phyloP scores from a whole-genome alignment of 2,888 invertebrate genomes.

The Polydesmus complanatus region DNA sequence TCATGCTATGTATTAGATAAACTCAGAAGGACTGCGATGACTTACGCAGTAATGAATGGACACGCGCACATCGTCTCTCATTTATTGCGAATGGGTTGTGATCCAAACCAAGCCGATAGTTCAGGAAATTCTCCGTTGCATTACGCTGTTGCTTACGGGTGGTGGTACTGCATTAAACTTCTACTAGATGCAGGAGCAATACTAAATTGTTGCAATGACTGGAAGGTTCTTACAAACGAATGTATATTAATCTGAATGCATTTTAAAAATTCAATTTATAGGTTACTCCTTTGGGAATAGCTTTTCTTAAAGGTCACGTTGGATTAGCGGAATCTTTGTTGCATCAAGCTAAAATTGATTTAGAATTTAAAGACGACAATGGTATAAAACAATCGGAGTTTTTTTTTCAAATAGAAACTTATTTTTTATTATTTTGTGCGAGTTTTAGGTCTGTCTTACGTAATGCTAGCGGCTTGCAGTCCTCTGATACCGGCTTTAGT shows the following conservation, averaged over 20 bases:
- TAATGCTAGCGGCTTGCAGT: constrained; percentile 31
- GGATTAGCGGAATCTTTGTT: constrained; percentile 36
- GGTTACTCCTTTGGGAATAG: constrained; percentile 38
- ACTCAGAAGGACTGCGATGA: constrained; percentile 37
- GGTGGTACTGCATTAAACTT: constrained; percentile 36
- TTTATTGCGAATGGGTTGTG: constrained; percentile 35
- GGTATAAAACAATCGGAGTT: constrained; percentile 23
- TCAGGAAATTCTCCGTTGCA: constrained; percentile 40
- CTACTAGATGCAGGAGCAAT: constrained; percentile 34
- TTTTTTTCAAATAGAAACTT: not conserved
- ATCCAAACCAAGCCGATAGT: constrained; percentile 35
- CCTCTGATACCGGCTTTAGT: constrained; percentile 27
- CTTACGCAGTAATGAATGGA: constrained; percentile 40
- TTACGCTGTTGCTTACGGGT: constrained; percentile 42
- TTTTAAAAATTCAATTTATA: constrained; percentile 20
- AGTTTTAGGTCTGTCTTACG: constrained; percentile 31
- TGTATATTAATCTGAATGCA: not conserved
- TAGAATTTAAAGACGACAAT: constrained; percentile 33
- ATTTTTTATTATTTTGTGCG: not conserved
- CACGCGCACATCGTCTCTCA: constrained; percentile 36
- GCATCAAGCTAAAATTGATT: constrained; percentile 32
- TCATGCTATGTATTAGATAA: too few species aligned
- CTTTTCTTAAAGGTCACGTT: constrained; percentile 36
- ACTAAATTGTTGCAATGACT: constrained; percentile 32
- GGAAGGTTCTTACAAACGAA: too few species aligned